Conservation (phyloP, 2,888 invertebrate species). For the Euspilapteryx auroguttella region DNA sequence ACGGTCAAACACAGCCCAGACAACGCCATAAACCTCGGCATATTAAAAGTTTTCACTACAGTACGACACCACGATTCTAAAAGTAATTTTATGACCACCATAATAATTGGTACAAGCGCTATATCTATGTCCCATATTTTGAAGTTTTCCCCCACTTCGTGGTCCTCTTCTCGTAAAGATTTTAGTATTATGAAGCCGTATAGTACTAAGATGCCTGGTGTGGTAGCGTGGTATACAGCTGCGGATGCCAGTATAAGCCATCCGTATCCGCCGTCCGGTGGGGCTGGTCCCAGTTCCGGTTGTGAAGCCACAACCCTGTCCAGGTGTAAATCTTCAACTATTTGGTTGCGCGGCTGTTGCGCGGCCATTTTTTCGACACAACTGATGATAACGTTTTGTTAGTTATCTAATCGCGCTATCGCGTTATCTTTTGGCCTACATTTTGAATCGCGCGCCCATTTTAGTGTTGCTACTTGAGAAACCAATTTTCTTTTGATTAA, state of each 20-base stretch:
- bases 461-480: neutral
- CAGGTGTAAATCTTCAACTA: conserved; percentile 41
- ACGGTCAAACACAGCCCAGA: conserved; percentile 61
- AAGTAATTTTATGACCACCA: conserved; percentile 57
- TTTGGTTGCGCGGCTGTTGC: neutral
- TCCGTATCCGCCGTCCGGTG: conserved; percentile 69
- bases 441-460: neutral
- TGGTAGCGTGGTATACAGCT: conserved; percentile 62
- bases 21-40: conserved; percentile 61
- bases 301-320: conserved; percentile 65
- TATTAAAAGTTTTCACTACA: conserved; percentile 57
- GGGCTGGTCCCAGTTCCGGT: conserved; percentile 66
- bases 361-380: neutral
- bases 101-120: conserved; percentile 62
- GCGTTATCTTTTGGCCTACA: neutral
- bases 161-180: conserved; percentile 44
- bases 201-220: conserved; percentile 54
- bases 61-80: conserved; percentile 63
- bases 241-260: conserved; percentile 66
- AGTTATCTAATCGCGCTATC: neutral
- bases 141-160: conserved; percentile 29
- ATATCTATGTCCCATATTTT: conserved; percentile 63
- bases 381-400: too few species aligned
- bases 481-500: too few species aligned
- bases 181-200: conserved; percentile 60